phyloP scores from a whole-genome alignment of 1,140 invertebrate species.

The Teleopsis dalmanni region DNA sequence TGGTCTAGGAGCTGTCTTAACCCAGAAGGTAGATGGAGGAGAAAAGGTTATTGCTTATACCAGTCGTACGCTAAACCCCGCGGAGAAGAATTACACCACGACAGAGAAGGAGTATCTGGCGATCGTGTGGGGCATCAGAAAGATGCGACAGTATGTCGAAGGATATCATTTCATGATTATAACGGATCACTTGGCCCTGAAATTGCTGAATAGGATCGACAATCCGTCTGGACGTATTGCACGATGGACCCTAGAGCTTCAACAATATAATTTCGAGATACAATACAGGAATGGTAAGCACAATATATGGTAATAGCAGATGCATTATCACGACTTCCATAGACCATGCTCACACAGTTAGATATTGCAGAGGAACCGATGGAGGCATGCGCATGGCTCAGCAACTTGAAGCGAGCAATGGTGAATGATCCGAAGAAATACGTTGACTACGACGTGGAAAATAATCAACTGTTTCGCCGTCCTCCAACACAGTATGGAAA shows the following conservation, averaged over 20 bases:
- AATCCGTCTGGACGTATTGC: slow-evolving; percentile 34
- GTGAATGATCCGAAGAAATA: too few species aligned
- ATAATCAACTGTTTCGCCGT: too few species aligned
- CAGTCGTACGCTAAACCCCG: neutral
- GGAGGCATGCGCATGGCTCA: too few species aligned
- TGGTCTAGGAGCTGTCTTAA: neutral
- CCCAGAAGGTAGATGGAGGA: neutral
- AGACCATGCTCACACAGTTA: too few species aligned
- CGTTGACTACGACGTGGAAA: too few species aligned
- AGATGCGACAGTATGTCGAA: neutral
- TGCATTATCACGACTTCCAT: too few species aligned
- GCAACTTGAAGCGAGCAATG: too few species aligned
- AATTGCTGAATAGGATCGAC: slow-evolving; percentile 44
- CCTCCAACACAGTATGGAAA: too few species aligned
- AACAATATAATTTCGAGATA: slow-evolving; percentile 29
- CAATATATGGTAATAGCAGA: too few species aligned
- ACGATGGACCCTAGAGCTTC: slow-evolving; percentile 29
- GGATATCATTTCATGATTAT: slow-evolving; percentile 3
- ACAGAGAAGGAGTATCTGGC: neutral
- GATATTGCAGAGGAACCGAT: too few species aligned
- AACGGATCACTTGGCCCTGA: slow-evolving; percentile 46
- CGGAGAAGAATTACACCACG: neutral
- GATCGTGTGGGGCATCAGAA: neutral
- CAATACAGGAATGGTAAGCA: slow-evolving; percentile 23
- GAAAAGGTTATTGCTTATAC: too few species aligned